Conservation (phyloP, 2,113 vertebrate species). For the Oryzias celebensis region DNA sequence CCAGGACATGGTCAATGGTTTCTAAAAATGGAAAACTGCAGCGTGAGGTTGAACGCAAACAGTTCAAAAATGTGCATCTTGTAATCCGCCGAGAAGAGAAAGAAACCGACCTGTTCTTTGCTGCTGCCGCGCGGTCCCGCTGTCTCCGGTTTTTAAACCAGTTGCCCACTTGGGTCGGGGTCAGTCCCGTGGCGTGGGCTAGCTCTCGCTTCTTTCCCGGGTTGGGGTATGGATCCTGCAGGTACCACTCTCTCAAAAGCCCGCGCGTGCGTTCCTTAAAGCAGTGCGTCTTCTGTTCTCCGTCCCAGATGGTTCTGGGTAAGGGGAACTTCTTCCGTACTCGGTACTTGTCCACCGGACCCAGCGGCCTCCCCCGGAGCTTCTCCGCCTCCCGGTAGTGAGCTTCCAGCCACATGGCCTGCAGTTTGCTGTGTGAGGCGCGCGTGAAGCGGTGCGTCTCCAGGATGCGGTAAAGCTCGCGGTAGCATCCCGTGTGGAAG, state of each 20-base stretch:
- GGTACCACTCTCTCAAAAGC: slow-evolving; percentile 97
- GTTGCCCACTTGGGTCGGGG: slow-evolving; percentile 97
- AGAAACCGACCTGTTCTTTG: slow-evolving; percentile 93
- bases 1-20: background rate
- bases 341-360: slow-evolving; percentile 97
- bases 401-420: slow-evolving; percentile 98
- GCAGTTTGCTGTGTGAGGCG: slow-evolving; percentile 95
- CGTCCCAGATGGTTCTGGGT: slow-evolving; percentile 98
- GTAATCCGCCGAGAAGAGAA: background rate
- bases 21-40: background rate
- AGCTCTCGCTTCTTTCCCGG: slow-evolving; percentile 98
- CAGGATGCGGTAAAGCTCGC: slow-evolving; percentile 96
- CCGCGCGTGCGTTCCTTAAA: slow-evolving; percentile 98
- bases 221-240: slow-evolving; percentile 98
- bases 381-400: slow-evolving; percentile 99
- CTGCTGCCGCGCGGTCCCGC: slow-evolving; percentile 95
- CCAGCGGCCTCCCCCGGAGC: slow-evolving; percentile 91
- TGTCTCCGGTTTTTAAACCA: slow-evolving; percentile 99
- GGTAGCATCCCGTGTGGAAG: slow-evolving; percentile 95
- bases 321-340: slow-evolving; percentile 99
- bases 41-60: no score
- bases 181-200: slow-evolving; percentile 96
- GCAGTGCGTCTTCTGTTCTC: slow-evolving; percentile 98
- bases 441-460: slow-evolving; percentile 99
- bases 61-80: background rate